Conservation (phyloP, 2,888 invertebrate species). For the Adelognathus sp. region DNA sequence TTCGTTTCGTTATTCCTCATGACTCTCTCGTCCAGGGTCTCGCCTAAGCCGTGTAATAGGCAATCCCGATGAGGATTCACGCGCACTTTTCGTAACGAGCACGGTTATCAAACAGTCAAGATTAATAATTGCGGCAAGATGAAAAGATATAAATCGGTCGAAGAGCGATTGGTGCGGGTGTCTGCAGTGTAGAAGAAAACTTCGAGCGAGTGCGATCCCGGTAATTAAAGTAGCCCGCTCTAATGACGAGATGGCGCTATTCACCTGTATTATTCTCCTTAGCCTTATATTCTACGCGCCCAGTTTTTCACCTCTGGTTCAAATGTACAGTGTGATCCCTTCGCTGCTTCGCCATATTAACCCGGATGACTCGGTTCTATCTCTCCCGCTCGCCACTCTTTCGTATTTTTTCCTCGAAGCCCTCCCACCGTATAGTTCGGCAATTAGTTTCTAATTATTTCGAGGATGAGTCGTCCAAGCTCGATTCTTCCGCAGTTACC, state of each 20-base stretch:
- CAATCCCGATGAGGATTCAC: neutral
- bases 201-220: conserved; percentile 71
- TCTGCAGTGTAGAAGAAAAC: conserved; percentile 27
- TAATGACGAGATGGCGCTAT: conserved; percentile 68
- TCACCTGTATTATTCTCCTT: conserved; percentile 64
- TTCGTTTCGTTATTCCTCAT: conserved; percentile 34
- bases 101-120: conserved; percentile 58
- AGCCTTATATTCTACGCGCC: conserved; percentile 3
- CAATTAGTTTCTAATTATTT: conserved; percentile 79
- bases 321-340: neutral
- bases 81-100: conserved; percentile 25
- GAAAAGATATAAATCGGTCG: conserved; percentile 69
- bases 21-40: neutral
- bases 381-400: conserved; percentile 27
- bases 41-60: neutral
- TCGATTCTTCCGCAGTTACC: conserved; percentile 1
- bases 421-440: conserved; percentile 68
- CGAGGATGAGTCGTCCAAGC: conserved; percentile 67
- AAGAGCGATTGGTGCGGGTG: conserved; percentile 16
- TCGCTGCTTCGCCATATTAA: conserved; percentile 67
- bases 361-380: conserved; percentile 73
- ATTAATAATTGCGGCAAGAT: conserved; percentile 76
- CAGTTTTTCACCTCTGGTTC: neutral
- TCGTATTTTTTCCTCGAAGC: conserved; percentile 45
- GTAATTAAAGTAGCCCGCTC: conserved; percentile 72